Evolutionary conservation across 2,113 vertebrate species (phyloP).

Genomic region (Todiramphus saurophagus): DNA sequence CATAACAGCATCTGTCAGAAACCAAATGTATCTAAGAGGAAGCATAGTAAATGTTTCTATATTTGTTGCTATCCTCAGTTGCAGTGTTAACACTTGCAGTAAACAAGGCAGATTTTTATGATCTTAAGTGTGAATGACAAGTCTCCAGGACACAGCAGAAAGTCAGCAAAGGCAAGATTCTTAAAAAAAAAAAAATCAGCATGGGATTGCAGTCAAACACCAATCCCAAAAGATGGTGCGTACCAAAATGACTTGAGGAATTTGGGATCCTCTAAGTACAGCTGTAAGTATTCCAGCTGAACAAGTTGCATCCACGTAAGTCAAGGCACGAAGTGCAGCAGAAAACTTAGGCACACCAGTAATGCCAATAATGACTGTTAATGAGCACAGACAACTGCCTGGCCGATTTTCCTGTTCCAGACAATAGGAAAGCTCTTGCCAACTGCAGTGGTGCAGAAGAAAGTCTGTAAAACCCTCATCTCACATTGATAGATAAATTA

Average conservation of each 20-base stretch:
- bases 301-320: neutral
- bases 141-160: neutral
- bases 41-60: neutral
- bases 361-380: neutral
- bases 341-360: neutral
- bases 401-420: neutral
- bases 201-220: neutral
- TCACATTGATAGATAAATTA: neutral
- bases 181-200: neutral
- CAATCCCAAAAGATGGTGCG: neutral
- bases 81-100: neutral
- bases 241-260: neutral
- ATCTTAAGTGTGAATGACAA: neutral
- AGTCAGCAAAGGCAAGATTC: neutral
- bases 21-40: neutral
- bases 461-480: neutral
- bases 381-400: neutral
- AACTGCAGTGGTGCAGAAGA: neutral
- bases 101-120: neutral
- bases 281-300: neutral
- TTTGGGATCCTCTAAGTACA: neutral
- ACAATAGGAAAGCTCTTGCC: neutral
- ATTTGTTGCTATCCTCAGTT: neutral
- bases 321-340: neutral
- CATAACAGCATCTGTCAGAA: neutral